Percentiles rank a stretch among this genome's conserved stretches.
Conservation (phyloP, 2,113 vertebrate genomes). For the Asarcornis scutulata region DNA sequence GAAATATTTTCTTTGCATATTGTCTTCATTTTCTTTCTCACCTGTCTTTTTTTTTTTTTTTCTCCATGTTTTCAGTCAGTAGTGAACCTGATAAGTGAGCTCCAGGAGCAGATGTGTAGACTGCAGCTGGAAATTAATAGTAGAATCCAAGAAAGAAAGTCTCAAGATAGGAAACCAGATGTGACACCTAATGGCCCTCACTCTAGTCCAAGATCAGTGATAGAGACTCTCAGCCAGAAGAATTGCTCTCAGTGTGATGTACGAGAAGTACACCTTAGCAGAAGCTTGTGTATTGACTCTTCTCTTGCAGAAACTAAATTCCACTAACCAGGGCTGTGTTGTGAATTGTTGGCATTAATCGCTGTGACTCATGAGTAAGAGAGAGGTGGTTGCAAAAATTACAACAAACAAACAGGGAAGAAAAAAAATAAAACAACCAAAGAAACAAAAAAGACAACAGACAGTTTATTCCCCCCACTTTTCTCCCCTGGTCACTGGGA, state of each 20-base stretch:
- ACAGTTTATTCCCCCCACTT: neutral
- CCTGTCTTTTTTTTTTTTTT: neutral
- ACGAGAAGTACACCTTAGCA: conserved; percentile 83
- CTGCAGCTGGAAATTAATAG: conserved; percentile 95
- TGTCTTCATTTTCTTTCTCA: neutral
- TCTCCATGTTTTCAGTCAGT: conserved; percentile 85
- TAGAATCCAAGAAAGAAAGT: conserved; percentile 93
- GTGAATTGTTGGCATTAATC: conserved; percentile 11
- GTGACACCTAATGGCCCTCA: conserved; percentile 48
- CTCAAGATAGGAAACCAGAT: conserved; percentile 79
- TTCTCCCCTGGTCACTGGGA: neutral
- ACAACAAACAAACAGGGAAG: neutral
- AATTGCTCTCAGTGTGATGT: conserved; percentile 84
- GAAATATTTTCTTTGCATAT: neutral
- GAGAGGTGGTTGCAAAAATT: neutral
- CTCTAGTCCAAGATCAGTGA: conserved; percentile 62
- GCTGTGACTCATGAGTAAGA: neutral
- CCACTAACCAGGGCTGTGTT: conserved; percentile 58
- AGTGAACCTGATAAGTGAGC: conserved; percentile 98
- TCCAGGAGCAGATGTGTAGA: conserved; percentile 97
- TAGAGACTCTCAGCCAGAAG: conserved; percentile 77
- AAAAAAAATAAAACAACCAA: neutral
- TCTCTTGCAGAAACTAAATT: conserved; percentile 40
- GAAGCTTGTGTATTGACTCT: conserved; percentile 54
- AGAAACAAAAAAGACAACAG: neutral